phyloP scores from a whole-genome alignment of 2,113 vertebrate species.

The Hymenochirus boettgeri region DNA sequence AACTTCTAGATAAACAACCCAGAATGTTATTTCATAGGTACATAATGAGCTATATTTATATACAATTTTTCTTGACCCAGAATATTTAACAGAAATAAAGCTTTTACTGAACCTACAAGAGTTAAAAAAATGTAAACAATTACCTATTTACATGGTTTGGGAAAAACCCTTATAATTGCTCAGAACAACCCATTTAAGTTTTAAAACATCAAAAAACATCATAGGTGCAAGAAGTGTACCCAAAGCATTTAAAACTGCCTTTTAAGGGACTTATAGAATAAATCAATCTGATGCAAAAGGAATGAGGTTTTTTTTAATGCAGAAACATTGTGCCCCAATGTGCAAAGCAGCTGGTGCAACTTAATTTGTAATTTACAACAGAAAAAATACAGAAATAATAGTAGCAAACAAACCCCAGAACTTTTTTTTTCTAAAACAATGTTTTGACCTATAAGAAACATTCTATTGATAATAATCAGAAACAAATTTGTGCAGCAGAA shows the following conservation, averaged over 20 bases:
- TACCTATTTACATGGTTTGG: slow-evolving; percentile 64
- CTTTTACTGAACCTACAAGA: slow-evolving; percentile 30
- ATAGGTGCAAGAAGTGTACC: not conserved
- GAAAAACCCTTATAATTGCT: slow-evolving; percentile 50
- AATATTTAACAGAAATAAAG: slow-evolving; percentile 56
- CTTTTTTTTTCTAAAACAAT: slow-evolving; percentile 46
- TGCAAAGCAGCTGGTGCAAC: slow-evolving; percentile 61
- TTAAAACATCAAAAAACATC: not conserved
- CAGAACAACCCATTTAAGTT: slow-evolving; percentile 45
- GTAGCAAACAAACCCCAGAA: slow-evolving; percentile 45
- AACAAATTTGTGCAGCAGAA: slow-evolving; percentile 58
- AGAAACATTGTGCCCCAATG: slow-evolving; percentile 70
- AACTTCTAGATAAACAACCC: slow-evolving; percentile 58
- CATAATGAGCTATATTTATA: slow-evolving; percentile 65
- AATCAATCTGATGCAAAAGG: slow-evolving; percentile 49
- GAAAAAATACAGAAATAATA: slow-evolving; percentile 48
- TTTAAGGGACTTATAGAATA: not conserved
- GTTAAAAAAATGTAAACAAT: slow-evolving; percentile 70
- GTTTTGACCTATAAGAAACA: slow-evolving; percentile 61
- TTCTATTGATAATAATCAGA: slow-evolving; percentile 54
- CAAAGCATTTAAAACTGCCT: not conserved
- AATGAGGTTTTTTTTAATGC: slow-evolving; percentile 63
- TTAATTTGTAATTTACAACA: slow-evolving; percentile 60
- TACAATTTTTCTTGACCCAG: slow-evolving; percentile 64
- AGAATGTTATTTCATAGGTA: slow-evolving; percentile 75